These are phyloP conservation scores for Diceros bicornis DNA, from an alignment of 2,797 vertebrate genomes.

Conservation along the genomic window DNA sequence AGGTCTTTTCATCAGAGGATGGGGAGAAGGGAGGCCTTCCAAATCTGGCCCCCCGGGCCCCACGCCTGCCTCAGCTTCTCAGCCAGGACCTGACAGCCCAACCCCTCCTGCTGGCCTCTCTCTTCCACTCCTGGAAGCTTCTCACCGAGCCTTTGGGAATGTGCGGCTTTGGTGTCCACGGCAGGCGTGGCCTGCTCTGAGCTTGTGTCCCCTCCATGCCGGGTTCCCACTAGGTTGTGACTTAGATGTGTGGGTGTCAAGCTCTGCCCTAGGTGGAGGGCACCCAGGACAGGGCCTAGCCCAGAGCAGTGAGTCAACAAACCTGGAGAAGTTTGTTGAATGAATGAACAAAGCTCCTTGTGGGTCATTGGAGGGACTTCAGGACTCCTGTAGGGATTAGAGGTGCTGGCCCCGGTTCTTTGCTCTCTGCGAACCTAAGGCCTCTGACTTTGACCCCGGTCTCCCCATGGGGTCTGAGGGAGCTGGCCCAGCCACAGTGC, in stretches of 20 bases:
- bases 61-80: not conserved
- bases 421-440: not conserved
- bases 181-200: not conserved
- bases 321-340: not conserved
- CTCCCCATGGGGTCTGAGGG: not conserved
- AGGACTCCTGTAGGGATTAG: not conserved
- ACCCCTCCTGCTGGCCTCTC: not conserved
- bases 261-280: not conserved
- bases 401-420: not conserved
- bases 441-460: not conserved
- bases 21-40: no score
- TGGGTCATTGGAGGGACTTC: not conserved
- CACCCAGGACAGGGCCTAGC: not conserved
- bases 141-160: not conserved
- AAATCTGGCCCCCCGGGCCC: not conserved
- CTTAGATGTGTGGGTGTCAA: not conserved
- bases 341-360: not conserved
- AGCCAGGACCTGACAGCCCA: not conserved
- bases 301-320: not conserved
- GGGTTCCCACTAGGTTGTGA: not conserved
- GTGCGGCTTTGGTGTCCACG: rapidly evolving
- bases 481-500: not conserved
- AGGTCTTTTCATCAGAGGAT: not conserved
- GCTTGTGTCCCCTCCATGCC: not conserved
- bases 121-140: not conserved